phyloP scores from a whole-genome alignment of 2,797 vertebrate species.

The Sebastes kiyomatsui region DNA sequence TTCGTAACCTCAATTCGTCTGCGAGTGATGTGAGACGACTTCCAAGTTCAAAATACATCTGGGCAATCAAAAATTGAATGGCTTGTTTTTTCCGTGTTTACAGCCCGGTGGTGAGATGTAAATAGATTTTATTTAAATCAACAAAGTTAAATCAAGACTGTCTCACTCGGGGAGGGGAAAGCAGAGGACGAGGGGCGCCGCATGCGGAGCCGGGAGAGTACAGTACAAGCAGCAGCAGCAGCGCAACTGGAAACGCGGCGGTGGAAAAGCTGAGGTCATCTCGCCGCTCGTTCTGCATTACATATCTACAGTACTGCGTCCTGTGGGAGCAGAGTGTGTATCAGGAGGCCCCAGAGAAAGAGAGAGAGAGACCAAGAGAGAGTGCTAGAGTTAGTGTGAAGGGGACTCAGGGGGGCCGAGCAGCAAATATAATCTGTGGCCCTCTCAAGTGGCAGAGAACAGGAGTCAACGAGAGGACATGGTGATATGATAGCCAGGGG shows the following conservation, averaged over 20 bases:
- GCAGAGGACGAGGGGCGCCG: slow-evolving; percentile 37
- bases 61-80: slow-evolving; percentile 52
- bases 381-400: slow-evolving; percentile 57
- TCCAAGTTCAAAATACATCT: slow-evolving; percentile 49
- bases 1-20: slow-evolving; percentile 33
- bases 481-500: slow-evolving; percentile 76
- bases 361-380: slow-evolving; percentile 5
- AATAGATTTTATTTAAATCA: slow-evolving; percentile 74
- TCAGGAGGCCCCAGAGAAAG: slow-evolving; percentile 62
- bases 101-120: slow-evolving; percentile 61
- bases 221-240: slow-evolving; percentile 27
- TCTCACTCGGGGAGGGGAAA: slow-evolving; percentile 53
- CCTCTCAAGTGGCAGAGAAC: slow-evolving; percentile 74
- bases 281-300: slow-evolving; percentile 61
- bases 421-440: slow-evolving; percentile 71
- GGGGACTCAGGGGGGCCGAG: slow-evolving; percentile 48
- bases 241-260: slow-evolving; percentile 44
- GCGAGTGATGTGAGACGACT: slow-evolving; percentile 34
- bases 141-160: slow-evolving; percentile 62
- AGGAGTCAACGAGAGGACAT: slow-evolving; percentile 79
- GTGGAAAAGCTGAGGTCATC: slow-evolving; percentile 78
- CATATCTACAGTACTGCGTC: slow-evolving; percentile 67
- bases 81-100: slow-evolving; percentile 49
- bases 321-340: slow-evolving; percentile 69
- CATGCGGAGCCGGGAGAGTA: slow-evolving; percentile 43